A percentile compares a stretch with the other conserved stretches of the same genome.
These are phyloP conservation scores for Oncorhynchus kisutch DNA, from an alignment of 2,113 vertebrate species.

Conservation along the genomic window DNA sequence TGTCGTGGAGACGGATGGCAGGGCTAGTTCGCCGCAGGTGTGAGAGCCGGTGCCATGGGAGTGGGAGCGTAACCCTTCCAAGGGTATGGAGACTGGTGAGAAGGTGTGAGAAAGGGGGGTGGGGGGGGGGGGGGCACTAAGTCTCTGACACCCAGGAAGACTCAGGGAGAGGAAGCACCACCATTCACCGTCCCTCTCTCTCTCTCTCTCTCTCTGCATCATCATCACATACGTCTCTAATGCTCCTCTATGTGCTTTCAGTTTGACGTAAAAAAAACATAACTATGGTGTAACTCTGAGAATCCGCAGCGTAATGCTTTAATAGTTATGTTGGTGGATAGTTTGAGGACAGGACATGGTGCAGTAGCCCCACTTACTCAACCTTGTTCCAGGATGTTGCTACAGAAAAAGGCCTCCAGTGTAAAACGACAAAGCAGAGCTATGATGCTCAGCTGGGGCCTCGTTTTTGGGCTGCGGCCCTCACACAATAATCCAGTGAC, in stretches of 20 bases:
- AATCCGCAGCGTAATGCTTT: too few species aligned
- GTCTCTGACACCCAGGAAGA: constrained; percentile 19
- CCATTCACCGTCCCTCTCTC: background rate
- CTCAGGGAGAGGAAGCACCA: constrained; percentile 14
- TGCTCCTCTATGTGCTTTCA: constrained; percentile 8
- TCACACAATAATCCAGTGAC: too few species aligned
- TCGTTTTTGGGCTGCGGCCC: too few species aligned
- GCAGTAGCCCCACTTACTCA: too few species aligned
- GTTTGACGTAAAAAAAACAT: background rate
- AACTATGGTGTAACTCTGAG: too few species aligned
- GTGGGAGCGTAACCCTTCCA: constrained; percentile 16
- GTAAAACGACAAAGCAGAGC: too few species aligned
- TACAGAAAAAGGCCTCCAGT: too few species aligned
- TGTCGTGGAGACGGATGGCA: constrained; percentile 26
- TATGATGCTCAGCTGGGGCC: too few species aligned
- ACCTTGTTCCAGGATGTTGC: too few species aligned
- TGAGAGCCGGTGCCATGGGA: constrained; percentile 20
- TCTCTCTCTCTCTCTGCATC: background rate
- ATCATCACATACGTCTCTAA: background rate
- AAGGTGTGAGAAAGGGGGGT: constrained; percentile 13
- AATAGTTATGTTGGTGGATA: too few species aligned
- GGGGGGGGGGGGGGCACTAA: background rate
- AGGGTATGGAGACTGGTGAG: background rate
- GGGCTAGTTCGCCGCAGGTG: constrained; percentile 40
- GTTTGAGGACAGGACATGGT: too few species aligned